A percentile compares a stretch with the other conserved stretches of the same genome.
These are phyloP conservation scores for Xerus inauris DNA, from an alignment of 2,113 vertebrate species.

Conservation along the genomic window DNA sequence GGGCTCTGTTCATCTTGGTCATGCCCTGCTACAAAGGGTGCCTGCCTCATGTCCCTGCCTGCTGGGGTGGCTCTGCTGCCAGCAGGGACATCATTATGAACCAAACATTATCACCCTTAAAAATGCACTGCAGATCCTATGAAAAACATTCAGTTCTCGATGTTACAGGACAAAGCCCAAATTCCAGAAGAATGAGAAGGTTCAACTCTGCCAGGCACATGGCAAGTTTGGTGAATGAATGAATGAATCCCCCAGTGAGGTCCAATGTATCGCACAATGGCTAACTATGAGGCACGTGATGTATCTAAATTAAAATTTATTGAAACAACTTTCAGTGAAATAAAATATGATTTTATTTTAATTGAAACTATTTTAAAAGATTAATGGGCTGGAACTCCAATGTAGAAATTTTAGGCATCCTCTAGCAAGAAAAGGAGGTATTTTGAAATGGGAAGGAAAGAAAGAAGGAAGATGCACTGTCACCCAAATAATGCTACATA, in stretches of 20 bases:
- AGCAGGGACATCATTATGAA: background rate
- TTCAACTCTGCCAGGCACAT: background rate
- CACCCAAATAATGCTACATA: background rate
- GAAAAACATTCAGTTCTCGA: background rate
- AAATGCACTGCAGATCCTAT: background rate
- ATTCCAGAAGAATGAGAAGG: background rate
- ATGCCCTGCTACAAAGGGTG: background rate
- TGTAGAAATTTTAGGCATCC: background rate
- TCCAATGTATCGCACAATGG: background rate
- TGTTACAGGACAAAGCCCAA: background rate
- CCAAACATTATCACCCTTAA: background rate
- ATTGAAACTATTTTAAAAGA: slow-evolving; percentile 31
- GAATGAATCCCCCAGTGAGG: background rate
- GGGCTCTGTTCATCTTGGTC: background rate
- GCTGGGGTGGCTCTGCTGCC: background rate
- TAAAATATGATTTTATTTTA: background rate
- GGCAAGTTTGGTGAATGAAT: background rate
- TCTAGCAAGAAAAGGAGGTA: background rate
- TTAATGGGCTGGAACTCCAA: background rate
- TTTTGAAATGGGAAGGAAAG: background rate
- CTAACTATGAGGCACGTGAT: background rate
- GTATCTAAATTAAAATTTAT: background rate
- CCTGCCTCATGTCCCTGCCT: background rate
- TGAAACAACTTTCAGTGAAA: background rate
- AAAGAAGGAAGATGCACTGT: background rate